phyloP scores from a whole-genome alignment of 2,888 invertebrate species.

The Epistrophella euchroma region DNA sequence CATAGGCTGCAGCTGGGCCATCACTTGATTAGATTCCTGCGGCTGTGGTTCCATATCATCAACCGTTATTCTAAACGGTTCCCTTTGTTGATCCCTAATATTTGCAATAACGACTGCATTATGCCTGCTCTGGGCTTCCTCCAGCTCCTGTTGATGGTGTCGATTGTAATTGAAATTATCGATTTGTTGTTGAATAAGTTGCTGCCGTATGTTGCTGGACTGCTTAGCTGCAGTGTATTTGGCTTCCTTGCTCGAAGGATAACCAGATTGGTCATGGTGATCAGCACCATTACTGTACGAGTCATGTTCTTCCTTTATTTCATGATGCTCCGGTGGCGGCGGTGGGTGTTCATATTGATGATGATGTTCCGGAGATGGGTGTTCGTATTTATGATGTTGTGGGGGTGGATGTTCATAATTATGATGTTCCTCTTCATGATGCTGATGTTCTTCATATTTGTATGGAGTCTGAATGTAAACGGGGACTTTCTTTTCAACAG shows the following conservation, averaged over 20 bases:
- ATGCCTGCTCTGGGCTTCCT: slow-evolving; percentile 76
- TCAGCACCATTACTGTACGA: slow-evolving; percentile 75
- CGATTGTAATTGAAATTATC: slow-evolving; percentile 77
- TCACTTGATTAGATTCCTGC: slow-evolving; percentile 77
- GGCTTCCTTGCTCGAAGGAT: slow-evolving; percentile 76
- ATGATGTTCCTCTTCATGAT: slow-evolving; percentile 45
- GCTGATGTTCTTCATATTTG: slow-evolving; percentile 78
- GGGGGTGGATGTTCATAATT: slow-evolving; percentile 47
- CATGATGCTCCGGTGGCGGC: slow-evolving; percentile 54
- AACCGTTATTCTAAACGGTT: slow-evolving; percentile 80
- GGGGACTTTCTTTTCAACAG: slow-evolving; percentile 83
- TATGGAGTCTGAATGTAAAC: slow-evolving; percentile 83
- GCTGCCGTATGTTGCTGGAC: slow-evolving; percentile 39
- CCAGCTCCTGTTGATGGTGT: slow-evolving; percentile 72
- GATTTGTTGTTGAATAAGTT: slow-evolving; percentile 76
- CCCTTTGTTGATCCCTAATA: slow-evolving; percentile 66
- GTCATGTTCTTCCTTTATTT: slow-evolving; percentile 69
- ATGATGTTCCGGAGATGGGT: slow-evolving; percentile 45
- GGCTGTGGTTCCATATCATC: slow-evolving; percentile 77
- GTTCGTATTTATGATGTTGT: slow-evolving; percentile 34
- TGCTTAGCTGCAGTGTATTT: slow-evolving; percentile 62
- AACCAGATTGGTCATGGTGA: slow-evolving; percentile 76
- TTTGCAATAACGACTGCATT: slow-evolving; percentile 60
- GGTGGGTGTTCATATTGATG: slow-evolving; percentile 41
- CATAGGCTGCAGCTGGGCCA: slow-evolving; percentile 77